A percentile compares a stretch with the other conserved stretches of the same genome.
Evolutionary conservation across 2,113 vertebrate species (phyloP).

Genomic region (Dolichallabes microphthalmus): DNA sequence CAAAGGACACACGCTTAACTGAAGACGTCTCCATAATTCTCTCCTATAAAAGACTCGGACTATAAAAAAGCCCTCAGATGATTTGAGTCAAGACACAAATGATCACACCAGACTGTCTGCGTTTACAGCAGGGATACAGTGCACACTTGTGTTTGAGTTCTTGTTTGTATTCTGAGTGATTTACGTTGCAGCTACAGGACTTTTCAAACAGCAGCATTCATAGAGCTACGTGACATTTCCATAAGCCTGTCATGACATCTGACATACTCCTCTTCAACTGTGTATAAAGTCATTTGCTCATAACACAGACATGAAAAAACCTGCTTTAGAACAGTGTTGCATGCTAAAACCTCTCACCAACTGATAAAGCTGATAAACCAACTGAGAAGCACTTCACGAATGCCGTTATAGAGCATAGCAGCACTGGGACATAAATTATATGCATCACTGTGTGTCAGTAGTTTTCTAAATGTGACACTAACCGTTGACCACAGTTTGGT

Average conservation of each 20-base stretch:
- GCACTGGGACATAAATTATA: too few relatives aligned
- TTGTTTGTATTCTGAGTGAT: not conserved
- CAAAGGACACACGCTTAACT: slow-evolving; percentile 60
- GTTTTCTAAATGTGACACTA: too few relatives aligned
- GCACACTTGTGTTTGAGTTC: not conserved
- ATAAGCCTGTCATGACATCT: not conserved
- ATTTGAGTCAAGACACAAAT: not conserved
- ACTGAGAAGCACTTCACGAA: not conserved
- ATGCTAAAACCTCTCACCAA: not conserved
- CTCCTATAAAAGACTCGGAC: slow-evolving; percentile 40
- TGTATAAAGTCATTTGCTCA: not conserved
- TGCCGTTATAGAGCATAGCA: too few relatives aligned
- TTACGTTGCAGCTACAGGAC: not conserved
- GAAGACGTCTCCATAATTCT: slow-evolving; percentile 58
- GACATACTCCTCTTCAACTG: not conserved
- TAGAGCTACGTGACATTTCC: not conserved
- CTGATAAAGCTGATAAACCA: too few relatives aligned
- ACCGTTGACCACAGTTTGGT: too few relatives aligned
- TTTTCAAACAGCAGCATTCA: not conserved
- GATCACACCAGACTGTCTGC: not conserved
- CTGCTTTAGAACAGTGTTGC: not conserved
- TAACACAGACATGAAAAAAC: not conserved
- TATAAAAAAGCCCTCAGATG: not conserved
- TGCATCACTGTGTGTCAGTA: too few relatives aligned
- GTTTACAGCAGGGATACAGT: not conserved